phyloP scores from a whole-genome alignment of 1,140 invertebrate genomes.

The Oncopodura yosiiana region DNA sequence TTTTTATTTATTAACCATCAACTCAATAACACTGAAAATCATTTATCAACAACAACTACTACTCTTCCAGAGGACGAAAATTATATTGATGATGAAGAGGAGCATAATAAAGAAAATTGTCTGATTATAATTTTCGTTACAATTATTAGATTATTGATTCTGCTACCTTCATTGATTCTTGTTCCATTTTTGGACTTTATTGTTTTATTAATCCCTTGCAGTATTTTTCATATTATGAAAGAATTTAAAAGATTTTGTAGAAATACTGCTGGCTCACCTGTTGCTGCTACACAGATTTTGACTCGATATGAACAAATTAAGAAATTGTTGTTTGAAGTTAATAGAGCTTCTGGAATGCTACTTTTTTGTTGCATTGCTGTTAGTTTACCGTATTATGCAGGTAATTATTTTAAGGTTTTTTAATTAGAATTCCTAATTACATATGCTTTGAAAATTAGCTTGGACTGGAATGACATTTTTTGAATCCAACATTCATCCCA shows the following conservation, averaged over 20 bases:
- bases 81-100: too few species aligned
- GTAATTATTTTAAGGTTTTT: too few species aligned
- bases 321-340: conserved; percentile 9
- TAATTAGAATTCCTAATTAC: too few species aligned
- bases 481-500: conserved; percentile 3
- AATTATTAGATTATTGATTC: conserved; percentile 7
- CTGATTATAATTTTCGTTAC: conserved; percentile 9
- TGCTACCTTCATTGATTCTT: conserved; percentile 16
- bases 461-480: conserved; percentile 24
- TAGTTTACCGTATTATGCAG: conserved; percentile 26
- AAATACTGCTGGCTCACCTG: neutral
- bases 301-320: conserved; percentile 11
- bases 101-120: too few species aligned
- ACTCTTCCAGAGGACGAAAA: too few species aligned
- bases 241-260: conserved; percentile 21
- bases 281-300: conserved; percentile 17
- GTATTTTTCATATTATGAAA: conserved; percentile 15
- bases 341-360: conserved; percentile 17
- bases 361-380: conserved; percentile 18
- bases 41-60: too few species aligned
- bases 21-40: too few species aligned
- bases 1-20: conserved; percentile 6
- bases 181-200: conserved; percentile 23
- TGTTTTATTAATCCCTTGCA: conserved; percentile 17
- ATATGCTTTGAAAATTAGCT: too few species aligned